phyloP scores from a whole-genome alignment of 2,113 vertebrate genomes.

The Rhinogobius similis region DNA sequence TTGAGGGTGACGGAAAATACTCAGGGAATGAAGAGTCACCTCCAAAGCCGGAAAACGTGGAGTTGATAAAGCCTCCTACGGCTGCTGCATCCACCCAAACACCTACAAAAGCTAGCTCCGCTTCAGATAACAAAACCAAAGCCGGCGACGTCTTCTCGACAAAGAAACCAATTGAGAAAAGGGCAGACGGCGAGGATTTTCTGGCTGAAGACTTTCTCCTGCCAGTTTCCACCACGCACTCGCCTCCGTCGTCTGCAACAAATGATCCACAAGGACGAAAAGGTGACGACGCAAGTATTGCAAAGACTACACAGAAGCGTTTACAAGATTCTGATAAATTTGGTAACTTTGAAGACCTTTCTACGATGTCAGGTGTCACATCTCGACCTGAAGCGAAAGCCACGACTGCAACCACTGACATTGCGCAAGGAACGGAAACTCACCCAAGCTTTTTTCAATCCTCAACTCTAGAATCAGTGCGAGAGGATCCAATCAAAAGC shows the following conservation, averaged over 20 bases:
- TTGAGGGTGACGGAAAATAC: conserved; percentile 46
- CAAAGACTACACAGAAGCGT: conserved; percentile 17
- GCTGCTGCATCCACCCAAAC: conserved; percentile 4
- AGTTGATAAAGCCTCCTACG: conserved; percentile 25
- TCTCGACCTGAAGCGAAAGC: background rate
- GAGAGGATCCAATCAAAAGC: conserved; percentile 28
- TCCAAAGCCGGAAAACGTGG: conserved; percentile 9
- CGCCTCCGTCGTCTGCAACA: conserved; percentile 28
- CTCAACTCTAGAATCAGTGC: conserved; percentile 1
- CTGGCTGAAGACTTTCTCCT: conserved; percentile 62
- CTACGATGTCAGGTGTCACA: background rate
- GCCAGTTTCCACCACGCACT: conserved; percentile 43
- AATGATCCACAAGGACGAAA: conserved; percentile 26
- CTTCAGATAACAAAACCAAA: background rate
- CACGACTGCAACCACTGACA: background rate
- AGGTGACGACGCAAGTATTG: conserved; percentile 7
- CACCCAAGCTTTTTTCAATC: conserved; percentile 10
- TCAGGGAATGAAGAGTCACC: conserved; percentile 30
- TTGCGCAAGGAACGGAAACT: background rate
- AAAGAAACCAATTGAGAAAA: background rate
- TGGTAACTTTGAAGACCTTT: conserved; percentile 21
- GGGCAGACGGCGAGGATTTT: conserved; percentile 34
- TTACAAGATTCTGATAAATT: conserved; percentile 11
- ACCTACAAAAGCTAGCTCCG: conserved; percentile 3
- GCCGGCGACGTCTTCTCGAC: background rate